Evolutionary conservation across 2,888 invertebrate species (phyloP).

Genomic region (Morinoia aosen): DNA sequence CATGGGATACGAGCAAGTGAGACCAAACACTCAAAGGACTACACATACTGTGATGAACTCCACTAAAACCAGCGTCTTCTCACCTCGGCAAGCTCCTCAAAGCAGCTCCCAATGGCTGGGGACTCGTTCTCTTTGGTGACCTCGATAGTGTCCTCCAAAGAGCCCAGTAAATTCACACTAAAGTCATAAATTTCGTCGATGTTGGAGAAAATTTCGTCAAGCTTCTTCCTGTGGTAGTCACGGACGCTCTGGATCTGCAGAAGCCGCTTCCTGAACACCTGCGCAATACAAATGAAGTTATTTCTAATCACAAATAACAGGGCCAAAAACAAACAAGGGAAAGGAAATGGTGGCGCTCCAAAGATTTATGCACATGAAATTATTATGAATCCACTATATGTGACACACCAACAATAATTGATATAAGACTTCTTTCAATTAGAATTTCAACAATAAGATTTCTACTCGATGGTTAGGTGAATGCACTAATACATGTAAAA

Average conservation of each 20-base stretch:
- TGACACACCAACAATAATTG: background rate
- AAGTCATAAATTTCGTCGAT: constrained; percentile 96
- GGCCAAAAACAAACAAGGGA: background rate
- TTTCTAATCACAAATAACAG: background rate
- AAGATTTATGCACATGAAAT: background rate
- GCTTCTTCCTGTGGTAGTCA: constrained; percentile 75
- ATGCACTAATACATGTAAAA: too few species aligned
- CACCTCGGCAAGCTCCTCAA: constrained; percentile 71
- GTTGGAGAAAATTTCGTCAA: constrained; percentile 94
- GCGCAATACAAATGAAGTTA: background rate
- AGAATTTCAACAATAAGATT: too few species aligned
- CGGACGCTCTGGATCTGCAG: constrained; percentile 63
- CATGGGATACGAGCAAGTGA: too few species aligned
- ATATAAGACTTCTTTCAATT: too few species aligned
- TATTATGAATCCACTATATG: too few species aligned
- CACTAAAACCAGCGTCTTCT: background rate
- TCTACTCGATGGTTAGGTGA: too few species aligned
- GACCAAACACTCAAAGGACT: too few species aligned
- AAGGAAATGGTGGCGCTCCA: background rate
- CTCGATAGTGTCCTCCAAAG: constrained; percentile 96
- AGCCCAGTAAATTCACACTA: constrained; percentile 90
- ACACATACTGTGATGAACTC: too few species aligned
- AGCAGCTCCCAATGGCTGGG: constrained; percentile 94
- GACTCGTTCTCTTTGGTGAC: constrained; percentile 93
- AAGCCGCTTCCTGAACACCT: constrained; percentile 67